A percentile compares a stretch with the other conserved stretches of the same genome.
phyloP scores from a whole-genome alignment of 2,113 vertebrate genomes.

The Platichthys flesus region DNA sequence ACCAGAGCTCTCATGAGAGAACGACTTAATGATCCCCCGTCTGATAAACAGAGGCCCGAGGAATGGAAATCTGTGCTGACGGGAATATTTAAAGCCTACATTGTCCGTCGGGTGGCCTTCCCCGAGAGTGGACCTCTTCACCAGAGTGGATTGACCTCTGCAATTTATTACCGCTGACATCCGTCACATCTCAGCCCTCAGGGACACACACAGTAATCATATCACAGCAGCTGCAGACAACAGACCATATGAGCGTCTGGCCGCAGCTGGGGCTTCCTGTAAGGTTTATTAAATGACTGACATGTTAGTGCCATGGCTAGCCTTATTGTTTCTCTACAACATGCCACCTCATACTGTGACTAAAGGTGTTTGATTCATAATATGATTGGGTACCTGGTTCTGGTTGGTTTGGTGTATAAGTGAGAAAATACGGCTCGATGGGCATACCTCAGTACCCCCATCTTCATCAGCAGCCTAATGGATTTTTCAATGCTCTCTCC shows the following conservation, averaged over 20 bases:
- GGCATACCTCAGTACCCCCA: background rate
- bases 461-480: background rate
- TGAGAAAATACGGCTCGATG: background rate
- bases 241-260: slow-evolving; percentile 18
- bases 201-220: slow-evolving; percentile 57
- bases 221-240: slow-evolving; percentile 25
- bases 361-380: slow-evolving; percentile 12
- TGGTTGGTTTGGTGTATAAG: background rate
- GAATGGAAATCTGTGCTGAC: slow-evolving; percentile 50
- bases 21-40: slow-evolving; percentile 62
- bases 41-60: slow-evolving; percentile 49
- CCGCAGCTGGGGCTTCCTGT: slow-evolving; percentile 19
- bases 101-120: slow-evolving; percentile 64
- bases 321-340: slow-evolving; percentile 21
- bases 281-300: slow-evolving; percentile 47
- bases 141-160: slow-evolving; percentile 68
- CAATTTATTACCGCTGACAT: slow-evolving; percentile 74
- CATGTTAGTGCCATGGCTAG: slow-evolving; percentile 7
- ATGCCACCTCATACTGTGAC: slow-evolving; percentile 7
- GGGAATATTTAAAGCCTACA: slow-evolving; percentile 37
- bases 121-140: slow-evolving; percentile 46
- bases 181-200: slow-evolving; percentile 56
- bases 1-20: slow-evolving; percentile 52
- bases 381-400: background rate
- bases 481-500: background rate